Evolutionary conservation across 2,888 invertebrate genomes (phyloP).

Genomic region (Lacanobia oleracea): DNA sequence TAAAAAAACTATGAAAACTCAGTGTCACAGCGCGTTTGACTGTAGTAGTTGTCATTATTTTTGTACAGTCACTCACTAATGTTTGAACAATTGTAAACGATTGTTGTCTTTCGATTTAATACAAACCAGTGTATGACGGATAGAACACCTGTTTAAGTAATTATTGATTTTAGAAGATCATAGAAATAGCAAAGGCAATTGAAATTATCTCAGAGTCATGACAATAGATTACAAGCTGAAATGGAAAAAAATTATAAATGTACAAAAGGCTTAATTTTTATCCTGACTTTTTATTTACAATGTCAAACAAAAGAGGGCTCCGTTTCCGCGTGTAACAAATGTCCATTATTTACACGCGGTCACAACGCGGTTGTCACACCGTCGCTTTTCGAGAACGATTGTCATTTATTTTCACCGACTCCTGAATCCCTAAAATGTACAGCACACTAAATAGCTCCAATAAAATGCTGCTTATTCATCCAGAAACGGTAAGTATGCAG

Average conservation of each 20-base stretch:
- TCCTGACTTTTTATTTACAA: not conserved
- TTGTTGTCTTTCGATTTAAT: no score
- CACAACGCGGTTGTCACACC: not conserved
- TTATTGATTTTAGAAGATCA: no score
- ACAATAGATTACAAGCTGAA: not conserved
- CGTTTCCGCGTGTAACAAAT: not conserved
- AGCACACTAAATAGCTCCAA: not conserved
- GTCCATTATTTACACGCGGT: no score
- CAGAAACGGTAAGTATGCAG: slow-evolving; percentile 36
- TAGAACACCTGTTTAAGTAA: no score
- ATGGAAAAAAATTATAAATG: not conserved
- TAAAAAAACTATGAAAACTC: no score
- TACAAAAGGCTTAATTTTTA: no score
- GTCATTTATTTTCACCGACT: not conserved
- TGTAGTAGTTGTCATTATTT: no score
- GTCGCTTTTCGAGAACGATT: not conserved
- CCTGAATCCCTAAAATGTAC: not conserved
- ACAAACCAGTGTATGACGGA: no score
- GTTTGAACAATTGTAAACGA: no score
- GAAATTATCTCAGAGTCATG: not conserved
- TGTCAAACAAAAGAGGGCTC: not conserved
- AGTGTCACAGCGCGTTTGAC: no score
- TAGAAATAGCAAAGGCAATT: no score
- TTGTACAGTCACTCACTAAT: no score
- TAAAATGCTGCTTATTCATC: slow-evolving; percentile 29